phyloP scores from a whole-genome alignment of 2,113 vertebrate genomes.

The Python bivittatus region DNA sequence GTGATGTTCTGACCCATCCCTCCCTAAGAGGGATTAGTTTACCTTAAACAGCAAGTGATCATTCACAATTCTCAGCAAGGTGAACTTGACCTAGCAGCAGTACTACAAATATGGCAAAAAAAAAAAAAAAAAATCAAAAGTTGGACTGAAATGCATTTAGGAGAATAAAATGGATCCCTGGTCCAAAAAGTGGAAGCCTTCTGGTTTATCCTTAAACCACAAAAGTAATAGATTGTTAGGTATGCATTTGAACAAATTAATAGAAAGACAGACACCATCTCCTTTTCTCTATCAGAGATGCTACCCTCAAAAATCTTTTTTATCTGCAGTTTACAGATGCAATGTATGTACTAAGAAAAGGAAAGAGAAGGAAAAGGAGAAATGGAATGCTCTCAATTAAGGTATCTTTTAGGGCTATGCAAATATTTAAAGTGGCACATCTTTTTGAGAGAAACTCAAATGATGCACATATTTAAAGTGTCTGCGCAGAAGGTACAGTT shows the following conservation, averaged over 20 bases:
- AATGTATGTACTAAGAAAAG: neutral
- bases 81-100: neutral
- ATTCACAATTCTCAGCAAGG: neutral
- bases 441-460: no score
- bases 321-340: neutral
- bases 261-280: neutral
- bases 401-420: no score
- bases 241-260: neutral
- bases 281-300: neutral
- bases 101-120: neutral
- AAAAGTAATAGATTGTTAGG: neutral
- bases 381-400: no score
- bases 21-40: no score
- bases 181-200: neutral
- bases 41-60: neutral
- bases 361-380: no score
- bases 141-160: neutral
- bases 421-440: no score
- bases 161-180: neutral
- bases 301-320: neutral
- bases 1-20: no score
- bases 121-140: neutral
- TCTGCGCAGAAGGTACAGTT: no score
- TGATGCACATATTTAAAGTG: no score
- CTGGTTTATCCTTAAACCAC: neutral